Evolutionary conservation across 92 coral and sea anemone species (phyloP).

Genomic region (Pocillopora grandis): DNA sequence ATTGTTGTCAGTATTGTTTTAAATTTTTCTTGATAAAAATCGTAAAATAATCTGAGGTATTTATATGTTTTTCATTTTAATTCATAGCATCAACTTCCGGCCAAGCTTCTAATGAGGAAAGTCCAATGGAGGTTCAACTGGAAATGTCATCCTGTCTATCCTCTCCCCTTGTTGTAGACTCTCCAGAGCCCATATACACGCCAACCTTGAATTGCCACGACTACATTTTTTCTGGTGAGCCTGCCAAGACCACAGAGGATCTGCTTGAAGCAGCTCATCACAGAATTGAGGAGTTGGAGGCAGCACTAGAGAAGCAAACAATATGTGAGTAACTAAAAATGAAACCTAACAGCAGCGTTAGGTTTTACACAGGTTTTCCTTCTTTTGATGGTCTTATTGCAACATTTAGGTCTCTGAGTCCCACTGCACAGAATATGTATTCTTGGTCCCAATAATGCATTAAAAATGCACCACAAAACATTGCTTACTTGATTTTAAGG

Average conservation of each 20-base stretch:
- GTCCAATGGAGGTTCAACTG: constrained; percentile 20
- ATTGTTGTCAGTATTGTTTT: constrained; percentile 24
- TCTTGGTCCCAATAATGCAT: constrained; percentile 20
- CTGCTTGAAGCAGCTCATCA: constrained; percentile 55
- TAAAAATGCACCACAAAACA: too few relatives aligned
- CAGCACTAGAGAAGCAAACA: too few relatives aligned
- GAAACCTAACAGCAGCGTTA: neutral
- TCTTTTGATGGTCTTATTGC: neutral
- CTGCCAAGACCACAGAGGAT: constrained; percentile 33
- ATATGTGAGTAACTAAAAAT: too few relatives aligned
- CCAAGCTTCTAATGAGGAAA: constrained; percentile 19
- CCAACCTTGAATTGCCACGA: too few relatives aligned
- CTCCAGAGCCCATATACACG: constrained; percentile 22
- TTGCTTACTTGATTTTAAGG: too few relatives aligned
- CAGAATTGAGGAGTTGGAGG: too few relatives aligned
- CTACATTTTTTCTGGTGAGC: constrained; percentile 28
- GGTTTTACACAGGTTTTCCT: constrained; percentile 4
- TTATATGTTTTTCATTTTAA: neutral
- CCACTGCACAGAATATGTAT: constrained; percentile 20
- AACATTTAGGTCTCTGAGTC: constrained; percentile 4
- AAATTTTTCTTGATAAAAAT: constrained; percentile 24
- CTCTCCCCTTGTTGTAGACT: constrained; percentile 38
- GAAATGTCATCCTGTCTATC: constrained; percentile 34
- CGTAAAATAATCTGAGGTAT: constrained; percentile 25
- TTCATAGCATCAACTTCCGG: constrained; percentile 25